Evolutionary conservation across 2,888 invertebrate species (phyloP).

Genomic region (Ichneumoninae sp.): DNA sequence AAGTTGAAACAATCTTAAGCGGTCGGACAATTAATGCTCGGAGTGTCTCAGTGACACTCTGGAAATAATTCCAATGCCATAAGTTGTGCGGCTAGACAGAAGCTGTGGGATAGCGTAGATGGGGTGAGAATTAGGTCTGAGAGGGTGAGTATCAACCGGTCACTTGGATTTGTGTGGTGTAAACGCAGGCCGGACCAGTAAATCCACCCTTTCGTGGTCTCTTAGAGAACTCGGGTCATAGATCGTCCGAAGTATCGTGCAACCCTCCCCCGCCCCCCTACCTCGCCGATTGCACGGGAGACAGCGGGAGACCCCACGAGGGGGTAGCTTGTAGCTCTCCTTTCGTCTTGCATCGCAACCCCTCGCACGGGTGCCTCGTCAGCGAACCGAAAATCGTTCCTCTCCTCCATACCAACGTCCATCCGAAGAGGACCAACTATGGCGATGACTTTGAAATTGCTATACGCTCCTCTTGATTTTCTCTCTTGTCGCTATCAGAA

Average conservation of each 20-base stretch:
- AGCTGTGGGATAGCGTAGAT: constrained; percentile 65
- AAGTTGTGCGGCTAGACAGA: constrained; percentile 78
- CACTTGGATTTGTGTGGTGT: constrained; percentile 84
- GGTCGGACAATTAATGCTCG: constrained; percentile 55
- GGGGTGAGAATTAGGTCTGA: constrained; percentile 70
- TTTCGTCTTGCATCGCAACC: constrained; percentile 50
- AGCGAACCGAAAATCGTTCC: constrained; percentile 71
- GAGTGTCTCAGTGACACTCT: constrained; percentile 49
- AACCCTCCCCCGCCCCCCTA: constrained; percentile 70
- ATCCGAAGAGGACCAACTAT: constrained; percentile 75
- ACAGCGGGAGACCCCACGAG: constrained; percentile 40
- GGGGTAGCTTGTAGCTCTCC: constrained; percentile 39
- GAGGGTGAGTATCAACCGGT: constrained; percentile 77
- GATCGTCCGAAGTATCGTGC: constrained; percentile 83
- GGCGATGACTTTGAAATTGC: constrained; percentile 76
- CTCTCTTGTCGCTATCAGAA: constrained; percentile 31
- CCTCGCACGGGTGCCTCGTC: constrained; percentile 42
- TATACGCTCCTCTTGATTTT: constrained; percentile 45
- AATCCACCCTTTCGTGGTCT: constrained; percentile 84
- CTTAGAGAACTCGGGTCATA: constrained; percentile 83
- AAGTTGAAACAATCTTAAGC: constrained; percentile 5
- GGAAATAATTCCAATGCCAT: constrained; percentile 78
- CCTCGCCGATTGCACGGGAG: constrained; percentile 55
- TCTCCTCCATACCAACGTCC: constrained; percentile 58
- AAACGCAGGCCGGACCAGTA: constrained; percentile 83